A percentile compares a stretch with the other conserved stretches of the same genome.
phyloP scores from a whole-genome alignment of 2,797 vertebrate genomes.

The Phrynocephalus vlangalii region DNA sequence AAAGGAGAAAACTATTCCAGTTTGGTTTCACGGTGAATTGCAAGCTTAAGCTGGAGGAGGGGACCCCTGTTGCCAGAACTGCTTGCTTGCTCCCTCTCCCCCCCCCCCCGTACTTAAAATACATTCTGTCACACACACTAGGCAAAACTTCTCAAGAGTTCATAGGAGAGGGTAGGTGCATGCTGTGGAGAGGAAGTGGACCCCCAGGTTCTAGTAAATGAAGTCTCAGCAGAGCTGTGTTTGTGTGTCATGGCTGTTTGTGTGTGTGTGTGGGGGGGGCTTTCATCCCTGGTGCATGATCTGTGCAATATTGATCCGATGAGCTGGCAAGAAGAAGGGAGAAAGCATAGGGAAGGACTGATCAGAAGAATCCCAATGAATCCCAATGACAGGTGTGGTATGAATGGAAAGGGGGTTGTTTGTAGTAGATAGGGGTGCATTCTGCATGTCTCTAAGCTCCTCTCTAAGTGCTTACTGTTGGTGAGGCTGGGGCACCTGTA shows the following conservation, averaged over 20 bases:
- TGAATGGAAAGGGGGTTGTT: neutral
- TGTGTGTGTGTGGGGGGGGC: neutral
- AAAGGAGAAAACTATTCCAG: constrained; percentile 37
- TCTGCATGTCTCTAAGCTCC: neutral
- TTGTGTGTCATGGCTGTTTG: neutral
- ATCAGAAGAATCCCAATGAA: neutral
- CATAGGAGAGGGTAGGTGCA: neutral
- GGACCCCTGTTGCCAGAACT: neutral
- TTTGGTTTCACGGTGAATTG: constrained; percentile 33
- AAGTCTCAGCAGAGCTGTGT: neutral
- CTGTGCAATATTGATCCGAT: neutral
- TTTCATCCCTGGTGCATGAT: neutral
- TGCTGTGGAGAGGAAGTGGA: neutral
- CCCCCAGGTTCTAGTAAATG: neutral
- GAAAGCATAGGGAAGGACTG: neutral
- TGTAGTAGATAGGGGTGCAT: neutral
- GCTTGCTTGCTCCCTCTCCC: neutral
- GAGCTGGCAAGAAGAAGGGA: neutral
- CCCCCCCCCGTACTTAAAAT: neutral
- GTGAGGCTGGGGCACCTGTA: neutral
- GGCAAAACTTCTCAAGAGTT: neutral
- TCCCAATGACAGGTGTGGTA: neutral
- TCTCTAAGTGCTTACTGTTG: neutral
- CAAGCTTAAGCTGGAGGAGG: constrained; percentile 39
- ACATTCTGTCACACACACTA: neutral